phyloP scores from a whole-genome alignment of 2,888 invertebrate species.

The Rhogogaster chlorosoma region DNA sequence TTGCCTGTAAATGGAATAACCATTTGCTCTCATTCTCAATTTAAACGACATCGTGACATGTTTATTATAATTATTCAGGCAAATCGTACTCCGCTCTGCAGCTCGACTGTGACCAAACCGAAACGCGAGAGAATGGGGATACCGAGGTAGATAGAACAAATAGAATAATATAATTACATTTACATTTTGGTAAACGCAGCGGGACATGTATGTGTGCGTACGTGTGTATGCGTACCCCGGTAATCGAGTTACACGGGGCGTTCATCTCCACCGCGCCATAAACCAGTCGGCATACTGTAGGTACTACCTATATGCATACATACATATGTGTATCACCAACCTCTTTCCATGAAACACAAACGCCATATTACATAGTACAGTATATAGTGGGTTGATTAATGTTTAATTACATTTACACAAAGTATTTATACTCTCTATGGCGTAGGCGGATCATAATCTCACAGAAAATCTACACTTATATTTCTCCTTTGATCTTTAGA shows the following conservation, averaged over 20 bases:
- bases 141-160: slow-evolving; percentile 43
- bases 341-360: slow-evolving; percentile 3
- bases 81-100: slow-evolving; percentile 53
- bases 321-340: slow-evolving; percentile 25
- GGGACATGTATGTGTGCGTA: slow-evolving; percentile 3
- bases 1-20: slow-evolving; percentile 56
- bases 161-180: slow-evolving; percentile 49
- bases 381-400: slow-evolving; percentile 25
- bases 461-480: not conserved
- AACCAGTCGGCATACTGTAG: slow-evolving; percentile 42
- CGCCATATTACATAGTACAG: not conserved
- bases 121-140: not conserved
- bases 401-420: slow-evolving; percentile 32
- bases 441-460: not conserved
- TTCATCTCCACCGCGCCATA: slow-evolving; percentile 49
- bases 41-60: slow-evolving; percentile 55
- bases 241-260: slow-evolving; percentile 49
- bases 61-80: slow-evolving; percentile 62
- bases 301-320: not conserved
- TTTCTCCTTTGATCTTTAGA: not conserved
- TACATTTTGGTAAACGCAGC: slow-evolving; percentile 47
- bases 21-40: slow-evolving; percentile 56
- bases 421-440: not conserved
- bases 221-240: slow-evolving; percentile 14
- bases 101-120: slow-evolving; percentile 18